A percentile compares a stretch with the other conserved stretches of the same genome.
Conservation (phyloP, 2,888 invertebrate species). For the Patella depressa region DNA sequence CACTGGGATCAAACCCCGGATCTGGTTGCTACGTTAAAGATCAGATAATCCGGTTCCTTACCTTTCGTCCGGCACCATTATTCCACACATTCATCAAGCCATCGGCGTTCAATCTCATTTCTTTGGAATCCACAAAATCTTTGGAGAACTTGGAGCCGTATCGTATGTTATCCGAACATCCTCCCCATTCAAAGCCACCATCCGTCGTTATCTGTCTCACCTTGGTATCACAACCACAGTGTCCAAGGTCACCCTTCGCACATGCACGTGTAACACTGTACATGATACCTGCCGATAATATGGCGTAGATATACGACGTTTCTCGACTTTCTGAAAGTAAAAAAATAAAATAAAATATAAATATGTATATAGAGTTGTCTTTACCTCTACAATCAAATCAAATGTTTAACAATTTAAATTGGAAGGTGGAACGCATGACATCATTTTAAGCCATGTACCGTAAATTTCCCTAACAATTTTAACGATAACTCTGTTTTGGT, state of each 20-base stretch:
- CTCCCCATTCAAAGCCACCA: constrained; percentile 85
- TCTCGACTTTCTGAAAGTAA: constrained; percentile 84
- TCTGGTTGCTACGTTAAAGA: background rate
- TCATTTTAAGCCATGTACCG: too few species aligned
- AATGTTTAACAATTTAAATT: too few species aligned
- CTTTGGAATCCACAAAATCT: constrained; percentile 87
- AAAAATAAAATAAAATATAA: constrained; percentile 14
- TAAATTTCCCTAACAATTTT: too few species aligned
- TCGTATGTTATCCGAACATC: constrained; percentile 84
- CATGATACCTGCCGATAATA: constrained; percentile 90
- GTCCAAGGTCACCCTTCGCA: constrained; percentile 79
- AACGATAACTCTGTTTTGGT: too few species aligned
- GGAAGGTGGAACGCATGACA: too few species aligned
- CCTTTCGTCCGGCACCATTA: constrained; percentile 91
- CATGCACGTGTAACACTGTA: constrained; percentile 90
- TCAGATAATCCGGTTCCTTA: constrained; percentile 69
- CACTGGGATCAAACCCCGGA: too few species aligned
- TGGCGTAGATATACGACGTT: constrained; percentile 89
- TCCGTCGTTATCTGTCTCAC: constrained; percentile 81
- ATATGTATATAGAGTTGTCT: too few species aligned
- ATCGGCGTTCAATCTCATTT: constrained; percentile 82
- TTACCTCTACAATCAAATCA: too few species aligned
- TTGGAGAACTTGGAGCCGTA: constrained; percentile 88
- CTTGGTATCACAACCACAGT: constrained; percentile 88
- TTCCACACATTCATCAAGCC: constrained; percentile 93